phyloP scores from a whole-genome alignment of 2,888 invertebrate genomes.

The Seira musarum region DNA sequence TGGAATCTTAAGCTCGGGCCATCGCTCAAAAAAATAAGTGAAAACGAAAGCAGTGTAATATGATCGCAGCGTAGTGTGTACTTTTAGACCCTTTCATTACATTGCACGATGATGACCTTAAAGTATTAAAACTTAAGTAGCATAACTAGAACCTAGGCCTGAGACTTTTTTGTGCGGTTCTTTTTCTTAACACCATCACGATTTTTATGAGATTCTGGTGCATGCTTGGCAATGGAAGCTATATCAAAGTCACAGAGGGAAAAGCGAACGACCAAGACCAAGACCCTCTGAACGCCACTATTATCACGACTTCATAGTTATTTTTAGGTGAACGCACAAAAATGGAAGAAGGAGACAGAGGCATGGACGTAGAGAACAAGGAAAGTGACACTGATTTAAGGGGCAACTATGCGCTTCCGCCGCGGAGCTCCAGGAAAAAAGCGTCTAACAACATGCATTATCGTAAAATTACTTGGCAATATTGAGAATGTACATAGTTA shows the following conservation, averaged over 20 bases:
- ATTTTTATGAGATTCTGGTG: conserved; percentile 1
- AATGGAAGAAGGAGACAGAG: conserved; percentile 27
- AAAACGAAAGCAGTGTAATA: too few relatives aligned
- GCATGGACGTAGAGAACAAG: conserved; percentile 48
- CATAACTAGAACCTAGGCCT: background rate
- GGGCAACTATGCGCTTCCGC: conserved; percentile 61
- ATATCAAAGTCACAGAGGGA: conserved; percentile 46
- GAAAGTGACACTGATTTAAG: conserved; percentile 60
- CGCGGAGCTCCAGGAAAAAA: conserved; percentile 47
- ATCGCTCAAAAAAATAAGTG: too few relatives aligned
- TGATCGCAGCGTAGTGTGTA: too few relatives aligned
- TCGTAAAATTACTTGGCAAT: conserved; percentile 58
- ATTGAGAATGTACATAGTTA: conserved; percentile 40
- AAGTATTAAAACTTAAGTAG: conserved; percentile 1
- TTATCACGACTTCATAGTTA: conserved; percentile 20
- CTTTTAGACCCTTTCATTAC: background rate
- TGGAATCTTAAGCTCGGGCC: too few relatives aligned
- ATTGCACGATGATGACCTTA: background rate
- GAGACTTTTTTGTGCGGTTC: background rate
- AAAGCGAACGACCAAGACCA: conserved; percentile 14
- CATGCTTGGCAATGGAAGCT: conserved; percentile 37
- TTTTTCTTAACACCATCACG: background rate
- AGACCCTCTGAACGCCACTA: conserved; percentile 13
- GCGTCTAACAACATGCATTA: conserved; percentile 60
- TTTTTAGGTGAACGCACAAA: background rate